Evolutionary conservation across 1,140 invertebrate genomes (phyloP), one percentile per base, ranked within the genome.

Genomic region (Drosophila nannoptera): DNA sequence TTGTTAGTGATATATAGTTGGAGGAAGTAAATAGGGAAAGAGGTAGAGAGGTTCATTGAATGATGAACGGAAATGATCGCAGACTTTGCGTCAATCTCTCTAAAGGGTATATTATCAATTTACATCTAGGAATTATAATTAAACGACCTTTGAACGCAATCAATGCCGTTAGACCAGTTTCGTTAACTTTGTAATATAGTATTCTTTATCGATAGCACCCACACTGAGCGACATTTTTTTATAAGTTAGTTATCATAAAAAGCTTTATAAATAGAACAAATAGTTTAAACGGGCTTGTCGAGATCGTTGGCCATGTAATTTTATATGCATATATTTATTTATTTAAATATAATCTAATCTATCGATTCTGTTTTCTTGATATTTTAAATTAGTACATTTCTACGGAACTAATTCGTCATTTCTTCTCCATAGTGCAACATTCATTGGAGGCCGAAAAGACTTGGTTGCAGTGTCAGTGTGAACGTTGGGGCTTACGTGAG

Each of bases 381-480:
- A 22, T 22, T 22, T 22, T n/a, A n/a, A 22, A 22, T 22, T 22
- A 22, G 22, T 22, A 22, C 22, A 22, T 22, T 1, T 22, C 22
- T 22, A 22, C 22, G 22, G 3, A 46, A 46, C 29, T 2, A 46
- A 14, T 22, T 33, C 52, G 8, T 6, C 5, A 22, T 43, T 11
- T 43, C 33, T 12, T 50, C 8, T 40, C 33, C 38, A 66, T 91
- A 96, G 95, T 94, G 87, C 94, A 96, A 92, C 91, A 95, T 77
- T 95, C 95, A 55, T 91, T 96, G 87, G 95, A 96, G 90, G 94
- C 94, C 69, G 95, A 96, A 91, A 95, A 95, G 90, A 95, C 94
- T 70, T 96, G 95, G 95, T 91, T 96, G 78, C 95, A 95, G 90
- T 96, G 94, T 89, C 95, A 97, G 90, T 95, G 94, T 88, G 94